Conservation (phyloP, 2,888 invertebrate species). For the Drosophila yooni region DNA sequence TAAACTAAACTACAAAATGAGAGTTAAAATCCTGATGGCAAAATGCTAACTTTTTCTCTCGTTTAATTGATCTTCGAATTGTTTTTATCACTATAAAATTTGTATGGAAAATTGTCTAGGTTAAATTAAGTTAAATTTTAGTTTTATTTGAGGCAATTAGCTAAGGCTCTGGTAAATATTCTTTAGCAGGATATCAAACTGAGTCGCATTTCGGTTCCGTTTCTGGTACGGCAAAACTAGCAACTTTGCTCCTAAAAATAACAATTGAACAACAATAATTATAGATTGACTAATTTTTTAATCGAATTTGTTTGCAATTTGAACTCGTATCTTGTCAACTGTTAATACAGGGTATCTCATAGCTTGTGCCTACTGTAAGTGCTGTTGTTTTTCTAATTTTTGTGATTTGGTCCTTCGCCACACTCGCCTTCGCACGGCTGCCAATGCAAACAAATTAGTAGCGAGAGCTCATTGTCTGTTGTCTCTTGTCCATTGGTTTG, state of each 20-base stretch:
- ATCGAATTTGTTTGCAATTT: neutral
- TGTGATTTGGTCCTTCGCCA: slow-evolving; percentile 40
- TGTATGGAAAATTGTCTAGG: neutral
- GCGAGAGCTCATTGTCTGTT: slow-evolving; percentile 56
- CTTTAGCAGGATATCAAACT: neutral
- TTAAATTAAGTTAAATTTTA: neutral
- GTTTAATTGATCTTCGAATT: neutral
- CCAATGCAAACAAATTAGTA: slow-evolving; percentile 75
- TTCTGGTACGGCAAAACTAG: no score
- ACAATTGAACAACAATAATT: neutral
- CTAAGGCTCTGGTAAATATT: neutral
- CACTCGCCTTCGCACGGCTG: slow-evolving; percentile 52
- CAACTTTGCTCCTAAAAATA: neutral
- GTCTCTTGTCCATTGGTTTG: slow-evolving; percentile 19
- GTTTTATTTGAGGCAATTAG: neutral
- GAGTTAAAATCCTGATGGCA: no score
- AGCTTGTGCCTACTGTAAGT: neutral
- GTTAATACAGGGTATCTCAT: slow-evolving; percentile 14
- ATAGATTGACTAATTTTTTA: neutral
- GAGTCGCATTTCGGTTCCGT: no score
- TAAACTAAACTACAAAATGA: no score
- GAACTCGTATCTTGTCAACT: neutral
- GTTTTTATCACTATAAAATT: neutral
- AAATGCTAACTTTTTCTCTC: neutral
- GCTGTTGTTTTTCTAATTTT: slow-evolving; percentile 2